Evolutionary conservation across 2,113 vertebrate species (phyloP).

Genomic region (Thomomys bottae): DNA sequence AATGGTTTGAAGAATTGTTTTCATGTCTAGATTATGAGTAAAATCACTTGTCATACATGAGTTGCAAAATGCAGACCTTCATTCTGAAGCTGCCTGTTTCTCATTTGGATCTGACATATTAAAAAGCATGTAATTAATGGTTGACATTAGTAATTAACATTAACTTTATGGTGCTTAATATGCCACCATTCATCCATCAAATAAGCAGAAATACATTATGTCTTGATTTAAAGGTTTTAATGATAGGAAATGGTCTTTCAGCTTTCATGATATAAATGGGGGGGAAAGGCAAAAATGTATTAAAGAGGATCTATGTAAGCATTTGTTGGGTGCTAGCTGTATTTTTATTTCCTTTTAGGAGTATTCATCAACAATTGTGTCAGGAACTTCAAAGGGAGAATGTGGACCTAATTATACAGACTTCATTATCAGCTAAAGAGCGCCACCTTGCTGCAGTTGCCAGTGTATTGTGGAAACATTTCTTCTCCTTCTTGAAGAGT

Average conservation of each 20-base stretch:
- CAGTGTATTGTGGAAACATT: conserved; percentile 93
- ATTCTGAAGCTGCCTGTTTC: conserved; percentile 84
- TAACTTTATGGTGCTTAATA: conserved; percentile 89
- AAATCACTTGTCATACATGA: conserved; percentile 79
- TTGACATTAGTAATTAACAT: conserved; percentile 90
- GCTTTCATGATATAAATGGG: conserved; percentile 60
- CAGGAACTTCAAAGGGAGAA: conserved; percentile 81
- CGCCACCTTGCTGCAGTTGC: conserved; percentile 95
- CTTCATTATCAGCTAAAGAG: conserved; percentile 91
- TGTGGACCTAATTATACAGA: conserved; percentile 72
- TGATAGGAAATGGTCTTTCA: conserved; percentile 77
- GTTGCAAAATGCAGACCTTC: conserved; percentile 81
- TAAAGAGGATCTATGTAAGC: conserved; percentile 65
- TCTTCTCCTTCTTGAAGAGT: conserved; percentile 94
- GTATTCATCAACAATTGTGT: conserved; percentile 88
- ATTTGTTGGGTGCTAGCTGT: conserved; percentile 66
- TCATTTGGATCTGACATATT: conserved; percentile 87
- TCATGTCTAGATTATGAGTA: conserved; percentile 74
- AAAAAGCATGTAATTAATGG: conserved; percentile 90
- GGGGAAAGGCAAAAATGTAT: conserved; percentile 64
- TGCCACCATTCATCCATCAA: conserved; percentile 88
- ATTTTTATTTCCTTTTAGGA: conserved; percentile 84
- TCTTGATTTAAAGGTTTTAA: conserved; percentile 82
- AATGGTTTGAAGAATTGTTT: conserved; percentile 72
- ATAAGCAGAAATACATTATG: conserved; percentile 81